A percentile compares a stretch with the other conserved stretches of the same genome.
phyloP scores from a whole-genome alignment of 2,797 vertebrate genomes.

The Oreochromis grahami region DNA sequence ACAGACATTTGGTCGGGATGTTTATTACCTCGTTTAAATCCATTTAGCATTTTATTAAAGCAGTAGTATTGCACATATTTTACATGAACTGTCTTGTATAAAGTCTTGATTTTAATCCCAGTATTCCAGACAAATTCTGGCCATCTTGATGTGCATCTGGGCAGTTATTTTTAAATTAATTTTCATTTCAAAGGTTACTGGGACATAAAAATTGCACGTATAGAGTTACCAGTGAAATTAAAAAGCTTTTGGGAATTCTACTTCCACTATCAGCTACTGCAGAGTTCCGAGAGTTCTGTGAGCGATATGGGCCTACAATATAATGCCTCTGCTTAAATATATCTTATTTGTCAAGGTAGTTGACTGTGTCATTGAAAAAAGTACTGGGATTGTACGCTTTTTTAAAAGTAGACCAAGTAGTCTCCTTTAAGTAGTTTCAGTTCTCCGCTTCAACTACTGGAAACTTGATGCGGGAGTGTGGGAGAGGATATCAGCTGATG shows the following conservation, averaged over 20 bases:
- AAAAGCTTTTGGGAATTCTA: neutral
- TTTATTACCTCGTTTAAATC: neutral
- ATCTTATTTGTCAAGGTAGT: neutral
- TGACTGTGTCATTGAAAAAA: neutral
- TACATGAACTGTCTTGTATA: neutral
- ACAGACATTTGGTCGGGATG: accelerated
- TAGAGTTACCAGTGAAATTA: neutral
- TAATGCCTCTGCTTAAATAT: neutral
- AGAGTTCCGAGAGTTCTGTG: neutral
- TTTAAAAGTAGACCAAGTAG: accelerated
- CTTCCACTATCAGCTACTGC: accelerated
- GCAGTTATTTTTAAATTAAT: neutral
- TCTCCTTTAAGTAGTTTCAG: neutral
- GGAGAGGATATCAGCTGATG: neutral
- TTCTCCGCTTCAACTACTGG: neutral
- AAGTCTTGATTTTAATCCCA: neutral
- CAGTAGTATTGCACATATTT: neutral
- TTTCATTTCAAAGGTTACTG: neutral
- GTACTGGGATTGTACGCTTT: neutral
- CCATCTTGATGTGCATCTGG: neutral
- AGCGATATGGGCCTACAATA: neutral
- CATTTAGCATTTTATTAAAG: neutral
- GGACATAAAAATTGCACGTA: accelerated
- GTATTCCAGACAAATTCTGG: neutral
- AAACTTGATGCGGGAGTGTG: neutral